Evolutionary conservation across 2,888 invertebrate species (phyloP).

Genomic region (Protophormia terraenovae): DNA sequence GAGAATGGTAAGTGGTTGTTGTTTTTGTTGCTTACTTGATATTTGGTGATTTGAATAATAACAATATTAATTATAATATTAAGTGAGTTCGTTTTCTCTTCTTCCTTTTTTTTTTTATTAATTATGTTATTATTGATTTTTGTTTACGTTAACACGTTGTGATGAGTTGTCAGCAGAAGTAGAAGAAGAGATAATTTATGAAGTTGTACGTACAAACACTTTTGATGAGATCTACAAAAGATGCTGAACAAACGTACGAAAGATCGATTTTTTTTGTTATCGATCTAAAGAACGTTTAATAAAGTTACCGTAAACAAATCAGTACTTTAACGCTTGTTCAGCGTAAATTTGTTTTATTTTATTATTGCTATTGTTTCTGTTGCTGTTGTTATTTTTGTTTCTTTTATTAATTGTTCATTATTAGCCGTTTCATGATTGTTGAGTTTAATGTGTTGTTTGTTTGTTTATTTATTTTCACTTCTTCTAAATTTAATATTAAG

Average conservation of each 20-base stretch:
- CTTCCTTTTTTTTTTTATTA: not conserved
- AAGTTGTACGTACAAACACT: conserved; percentile 51
- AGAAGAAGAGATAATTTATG: not conserved
- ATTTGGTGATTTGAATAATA: not conserved
- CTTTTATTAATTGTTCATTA: conserved; percentile 25
- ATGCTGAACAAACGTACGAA: conserved; percentile 2
- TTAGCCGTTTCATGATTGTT: conserved; percentile 42
- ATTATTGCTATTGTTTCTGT: not conserved
- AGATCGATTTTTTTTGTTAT: too few relatives aligned
- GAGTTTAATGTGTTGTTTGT: not conserved
- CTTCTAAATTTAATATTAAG: not conserved
- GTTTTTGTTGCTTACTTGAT: not conserved
- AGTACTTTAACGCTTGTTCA: conserved; percentile 38
- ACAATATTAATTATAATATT: conserved; percentile 8
- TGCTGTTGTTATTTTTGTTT: not conserved
- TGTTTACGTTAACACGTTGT: not conserved
- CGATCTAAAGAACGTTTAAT: conserved; percentile 6
- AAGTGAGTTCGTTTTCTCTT: conserved; percentile 81
- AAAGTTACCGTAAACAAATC: conserved; percentile 35
- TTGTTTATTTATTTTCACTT: not conserved
- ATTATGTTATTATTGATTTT: not conserved
- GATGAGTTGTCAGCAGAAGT: too few relatives aligned
- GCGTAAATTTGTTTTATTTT: conserved; percentile 13
- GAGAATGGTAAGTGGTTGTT: not conserved
- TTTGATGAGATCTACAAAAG: conserved; percentile 51